These are phyloP conservation scores for Diadumene lineata DNA, from an alignment of 92 coral and sea anemone species.

Conservation along the genomic window DNA sequence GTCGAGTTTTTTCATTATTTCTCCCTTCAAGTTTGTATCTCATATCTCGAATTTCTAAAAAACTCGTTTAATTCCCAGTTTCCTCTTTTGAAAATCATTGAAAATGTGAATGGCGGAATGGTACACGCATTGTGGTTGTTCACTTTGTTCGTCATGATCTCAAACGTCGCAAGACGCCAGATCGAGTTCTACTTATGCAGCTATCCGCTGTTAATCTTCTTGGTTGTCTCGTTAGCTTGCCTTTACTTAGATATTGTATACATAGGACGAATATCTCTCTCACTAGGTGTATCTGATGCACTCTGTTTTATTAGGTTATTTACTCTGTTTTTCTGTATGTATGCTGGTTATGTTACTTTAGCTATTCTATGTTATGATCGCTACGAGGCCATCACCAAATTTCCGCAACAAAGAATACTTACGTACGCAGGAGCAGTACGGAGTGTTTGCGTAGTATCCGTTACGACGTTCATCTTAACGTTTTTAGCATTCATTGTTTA, in stretches of 20 bases:
- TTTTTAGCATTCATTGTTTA: slow-evolving; percentile 20
- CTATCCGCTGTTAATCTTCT: slow-evolving; percentile 29
- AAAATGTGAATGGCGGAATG: too few species aligned
- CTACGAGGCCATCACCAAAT: slow-evolving; percentile 46
- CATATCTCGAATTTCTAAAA: too few species aligned
- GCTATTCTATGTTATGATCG: slow-evolving; percentile 45
- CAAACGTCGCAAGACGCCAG: slow-evolving; percentile 25
- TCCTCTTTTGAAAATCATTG: too few species aligned
- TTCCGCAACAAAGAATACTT: slow-evolving; percentile 30
- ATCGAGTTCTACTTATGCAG: slow-evolving; percentile 27
- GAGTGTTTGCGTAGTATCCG: background rate
- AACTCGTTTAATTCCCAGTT: too few species aligned
- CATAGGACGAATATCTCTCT: slow-evolving; percentile 19
- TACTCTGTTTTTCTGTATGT: slow-evolving; percentile 26
- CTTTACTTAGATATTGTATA: slow-evolving; percentile 36
- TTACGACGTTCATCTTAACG: slow-evolving; percentile 6
- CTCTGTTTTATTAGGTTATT: slow-evolving; percentile 22
- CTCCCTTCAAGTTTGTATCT: too few species aligned
- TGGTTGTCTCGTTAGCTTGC: slow-evolving; percentile 40
- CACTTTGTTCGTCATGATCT: slow-evolving; percentile 21
- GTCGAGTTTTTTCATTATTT: too few species aligned
- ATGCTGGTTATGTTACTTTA: slow-evolving; percentile 22
- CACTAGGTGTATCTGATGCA: background rate
- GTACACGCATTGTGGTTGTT: too few species aligned
- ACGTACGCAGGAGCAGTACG: slow-evolving; percentile 15